Evolutionary conservation across 2,797 vertebrate species (phyloP).

Genomic region (Macropodus opercularis): DNA sequence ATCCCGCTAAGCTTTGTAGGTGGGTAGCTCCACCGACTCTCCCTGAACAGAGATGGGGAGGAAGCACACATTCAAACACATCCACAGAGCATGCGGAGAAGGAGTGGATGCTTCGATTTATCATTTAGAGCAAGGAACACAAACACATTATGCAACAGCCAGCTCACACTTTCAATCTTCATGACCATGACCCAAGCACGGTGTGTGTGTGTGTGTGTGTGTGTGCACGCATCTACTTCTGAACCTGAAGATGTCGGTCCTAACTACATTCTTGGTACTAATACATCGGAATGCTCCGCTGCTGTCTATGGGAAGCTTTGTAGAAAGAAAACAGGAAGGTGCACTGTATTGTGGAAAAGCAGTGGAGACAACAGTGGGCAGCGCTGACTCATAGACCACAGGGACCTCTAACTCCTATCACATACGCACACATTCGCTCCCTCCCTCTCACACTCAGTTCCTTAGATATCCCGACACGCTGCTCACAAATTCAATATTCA

Average conservation of each 20-base stretch:
- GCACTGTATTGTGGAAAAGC: conserved; percentile 39
- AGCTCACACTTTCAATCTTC: conserved; percentile 4
- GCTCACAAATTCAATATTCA: conserved; percentile 23
- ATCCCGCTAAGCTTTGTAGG: background rate
- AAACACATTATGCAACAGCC: conserved; percentile 31
- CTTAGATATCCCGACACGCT: no score
- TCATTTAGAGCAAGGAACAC: conserved; percentile 30
- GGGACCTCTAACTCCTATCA: conserved; percentile 24
- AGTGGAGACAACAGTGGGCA: conserved; percentile 55
- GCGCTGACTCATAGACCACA: conserved; percentile 61
- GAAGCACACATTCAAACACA: background rate
- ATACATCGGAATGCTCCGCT: conserved; percentile 23
- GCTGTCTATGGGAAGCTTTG: conserved; percentile 31
- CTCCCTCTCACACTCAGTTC: background rate
- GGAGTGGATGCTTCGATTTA: conserved; percentile 18
- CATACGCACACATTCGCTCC: conserved; percentile 1
- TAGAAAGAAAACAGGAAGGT: conserved; percentile 58
- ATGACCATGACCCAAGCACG: conserved; percentile 1
- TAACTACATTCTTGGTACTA: conserved; percentile 11
- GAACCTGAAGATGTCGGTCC: background rate
- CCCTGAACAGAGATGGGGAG: conserved; percentile 4
- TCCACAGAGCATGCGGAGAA: conserved; percentile 17
- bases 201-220: background rate
- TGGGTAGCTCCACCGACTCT: background rate
- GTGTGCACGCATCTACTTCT: background rate